Base-by-base conservation (phyloP, 2,888 invertebrate genomes). In the Diplazon laetatorius region DNA sequence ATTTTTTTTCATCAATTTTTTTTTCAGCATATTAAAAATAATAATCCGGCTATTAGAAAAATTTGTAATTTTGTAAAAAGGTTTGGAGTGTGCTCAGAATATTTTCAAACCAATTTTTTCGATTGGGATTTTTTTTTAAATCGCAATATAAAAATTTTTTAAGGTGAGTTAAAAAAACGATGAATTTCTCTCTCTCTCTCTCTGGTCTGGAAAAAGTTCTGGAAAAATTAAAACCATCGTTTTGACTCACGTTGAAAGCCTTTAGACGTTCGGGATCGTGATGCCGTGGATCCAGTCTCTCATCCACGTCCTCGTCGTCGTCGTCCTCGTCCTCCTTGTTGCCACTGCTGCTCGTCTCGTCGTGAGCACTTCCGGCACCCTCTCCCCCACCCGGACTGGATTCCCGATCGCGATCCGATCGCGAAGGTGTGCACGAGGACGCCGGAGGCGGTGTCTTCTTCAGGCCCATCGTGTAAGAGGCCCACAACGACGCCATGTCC, bases 211-310 rank as follows among this genome's bases (percentile, higher is more conserved):
- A 30, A 6, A 30, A 30, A 30, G 30, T 30, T 30, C n/a, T 16
- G 4, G 6, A 65, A 65, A 65, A 22, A n/a, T 20, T n/a, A 37
- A 16, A 48, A 14, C 16, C 9, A 37, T 35, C 42, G 20, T n/a
- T 35, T 65, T 8, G 9, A 92, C 95, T 95, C 92, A 98, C 98
- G 92, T 98, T 98, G 91, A 98, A 98, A 82, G 98, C 97, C 92
- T 98, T 98, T 82, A 98, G 95, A 90, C 98, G 94, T 92, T 98
- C 98, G 0, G 98, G 98, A 91, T 98, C 98, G 85, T 96, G 96
- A 84, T 94, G 94, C 83, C 97, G 96, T 62, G 97, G 96, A 89
- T 97, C 97, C 82, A 97, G 94, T 88, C 97, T 94, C 88, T 98
- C 97, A 89, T 98, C 97, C 70, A 95, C 96, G 89, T 98, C 97